Percentiles rank a stretch among this genome's conserved stretches.
phyloP scores from a whole-genome alignment of 2,888 invertebrate species.

The Galerucella nymphaeae region DNA sequence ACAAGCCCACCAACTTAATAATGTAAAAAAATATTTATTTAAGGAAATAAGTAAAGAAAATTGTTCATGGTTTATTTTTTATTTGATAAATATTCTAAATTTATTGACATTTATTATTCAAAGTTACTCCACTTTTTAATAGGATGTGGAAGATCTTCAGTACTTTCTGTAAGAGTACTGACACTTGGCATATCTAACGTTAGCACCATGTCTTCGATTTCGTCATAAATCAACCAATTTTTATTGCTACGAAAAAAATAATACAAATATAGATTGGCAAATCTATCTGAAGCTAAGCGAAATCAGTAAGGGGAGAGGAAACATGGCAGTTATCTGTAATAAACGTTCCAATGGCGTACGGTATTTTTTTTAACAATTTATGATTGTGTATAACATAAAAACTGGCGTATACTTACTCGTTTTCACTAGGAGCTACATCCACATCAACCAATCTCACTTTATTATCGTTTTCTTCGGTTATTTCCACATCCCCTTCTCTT shows the following conservation, averaged over 20 bases:
- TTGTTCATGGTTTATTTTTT: too few relatives aligned
- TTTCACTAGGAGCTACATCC: constrained; percentile 49
- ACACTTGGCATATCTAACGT: constrained; percentile 44
- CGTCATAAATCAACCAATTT: constrained; percentile 46
- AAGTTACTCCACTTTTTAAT: constrained; percentile 34
- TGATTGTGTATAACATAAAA: too few relatives aligned
- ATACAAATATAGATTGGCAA: too few relatives aligned
- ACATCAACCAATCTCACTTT: constrained; percentile 47
- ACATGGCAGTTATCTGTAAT: too few relatives aligned
- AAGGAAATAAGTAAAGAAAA: neutral
- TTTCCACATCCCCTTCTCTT: constrained; percentile 48
- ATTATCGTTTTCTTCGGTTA: constrained; percentile 26
- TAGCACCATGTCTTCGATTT: constrained; percentile 43
- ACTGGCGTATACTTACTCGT: constrained; percentile 40
- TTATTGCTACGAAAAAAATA: constrained; percentile 28
- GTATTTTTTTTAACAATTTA: too few relatives aligned
- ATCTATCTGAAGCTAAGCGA: too few relatives aligned
- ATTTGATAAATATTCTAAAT: too few relatives aligned
- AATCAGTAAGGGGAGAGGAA: too few relatives aligned
- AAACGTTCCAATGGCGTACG: too few relatives aligned
- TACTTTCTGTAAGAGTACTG: constrained; percentile 41
- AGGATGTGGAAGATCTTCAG: constrained; percentile 51
- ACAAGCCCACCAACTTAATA: neutral
- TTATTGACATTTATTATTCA: neutral
- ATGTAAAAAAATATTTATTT: neutral